Evolutionary conservation across 1,140 invertebrate genomes (phyloP).

Genomic region (Dendrolimus punctatus): DNA sequence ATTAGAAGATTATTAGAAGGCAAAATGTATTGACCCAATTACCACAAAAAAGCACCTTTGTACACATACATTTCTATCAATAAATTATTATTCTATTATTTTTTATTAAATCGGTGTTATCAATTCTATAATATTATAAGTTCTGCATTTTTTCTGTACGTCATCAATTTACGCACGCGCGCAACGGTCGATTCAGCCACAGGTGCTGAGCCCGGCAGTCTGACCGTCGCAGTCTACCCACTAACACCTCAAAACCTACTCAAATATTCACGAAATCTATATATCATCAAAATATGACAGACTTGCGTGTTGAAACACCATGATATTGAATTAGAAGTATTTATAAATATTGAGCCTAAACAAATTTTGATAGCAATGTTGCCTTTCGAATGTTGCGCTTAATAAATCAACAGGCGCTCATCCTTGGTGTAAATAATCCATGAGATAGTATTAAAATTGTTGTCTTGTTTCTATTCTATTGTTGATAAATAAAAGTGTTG

Average conservation of each 20-base stretch:
- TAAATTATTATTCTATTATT: too few species aligned
- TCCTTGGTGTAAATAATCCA: constrained; percentile 32
- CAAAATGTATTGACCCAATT: too few species aligned
- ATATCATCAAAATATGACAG: constrained; percentile 29
- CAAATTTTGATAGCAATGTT: constrained; percentile 5
- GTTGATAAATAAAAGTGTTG: constrained; percentile 41
- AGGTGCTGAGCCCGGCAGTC: constrained; percentile 63
- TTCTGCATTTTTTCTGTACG: constrained; percentile 50
- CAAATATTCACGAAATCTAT: background rate
- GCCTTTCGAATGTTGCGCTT: constrained; percentile 26
- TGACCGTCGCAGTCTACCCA: constrained; percentile 32
- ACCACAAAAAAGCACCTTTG: too few species aligned
- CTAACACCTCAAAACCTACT: constrained; percentile 20
- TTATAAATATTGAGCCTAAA: constrained; percentile 16
- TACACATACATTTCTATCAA: too few species aligned
- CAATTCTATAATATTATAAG: constrained; percentile 22
- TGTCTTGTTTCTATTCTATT: constrained; percentile 42
- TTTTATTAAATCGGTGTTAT: too few species aligned
- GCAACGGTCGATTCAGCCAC: constrained; percentile 64
- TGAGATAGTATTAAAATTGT: constrained; percentile 39
- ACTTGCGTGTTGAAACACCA: constrained; percentile 29
- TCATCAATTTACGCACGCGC: constrained; percentile 64
- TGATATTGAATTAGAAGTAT: constrained; percentile 17
- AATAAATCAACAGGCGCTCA: constrained; percentile 58
- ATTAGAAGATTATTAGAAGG: too few species aligned